Percentiles rank a stretch among this genome's conserved stretches.
Evolutionary conservation across 2,888 invertebrate genomes (phyloP).

Genomic region (Aquatica leii): DNA sequence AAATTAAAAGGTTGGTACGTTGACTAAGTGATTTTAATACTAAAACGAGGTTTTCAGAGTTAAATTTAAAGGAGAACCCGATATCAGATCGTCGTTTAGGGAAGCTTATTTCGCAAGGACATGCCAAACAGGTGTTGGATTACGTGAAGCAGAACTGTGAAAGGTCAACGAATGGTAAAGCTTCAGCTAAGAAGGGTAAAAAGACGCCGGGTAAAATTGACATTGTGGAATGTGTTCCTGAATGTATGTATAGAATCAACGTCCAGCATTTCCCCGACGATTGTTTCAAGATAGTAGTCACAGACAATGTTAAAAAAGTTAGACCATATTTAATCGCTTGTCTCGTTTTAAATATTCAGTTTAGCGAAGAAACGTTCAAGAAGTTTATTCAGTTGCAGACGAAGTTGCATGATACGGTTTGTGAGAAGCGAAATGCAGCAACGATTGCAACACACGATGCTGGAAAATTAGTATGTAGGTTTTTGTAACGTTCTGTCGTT

Average conservation of each 20-base stretch:
- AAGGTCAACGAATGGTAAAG: constrained; percentile 48
- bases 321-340: constrained; percentile 79
- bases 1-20: constrained; percentile 81
- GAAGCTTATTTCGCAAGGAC: constrained; percentile 78
- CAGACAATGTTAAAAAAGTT: constrained; percentile 63
- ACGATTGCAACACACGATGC: constrained; percentile 88
- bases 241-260: constrained; percentile 55
- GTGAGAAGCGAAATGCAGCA: constrained; percentile 78
- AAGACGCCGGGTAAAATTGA: constrained; percentile 57
- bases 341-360: constrained; percentile 70
- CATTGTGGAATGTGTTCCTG: constrained; percentile 45
- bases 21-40: neutral
- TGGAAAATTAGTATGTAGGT: constrained; percentile 62
- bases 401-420: constrained; percentile 76
- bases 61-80: constrained; percentile 78
- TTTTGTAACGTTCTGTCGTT: neutral
- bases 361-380: constrained; percentile 69
- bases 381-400: constrained; percentile 84
- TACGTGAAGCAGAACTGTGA: constrained; percentile 76
- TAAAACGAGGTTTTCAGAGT: constrained; percentile 62
- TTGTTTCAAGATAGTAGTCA: constrained; percentile 44
- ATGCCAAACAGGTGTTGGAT: constrained; percentile 78
- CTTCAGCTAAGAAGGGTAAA: constrained; percentile 43
- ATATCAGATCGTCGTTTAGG: constrained; percentile 75
- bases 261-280: constrained; percentile 46